Conservation (phyloP, 2,797 vertebrate species). For the Sebastes melanostomus region DNA sequence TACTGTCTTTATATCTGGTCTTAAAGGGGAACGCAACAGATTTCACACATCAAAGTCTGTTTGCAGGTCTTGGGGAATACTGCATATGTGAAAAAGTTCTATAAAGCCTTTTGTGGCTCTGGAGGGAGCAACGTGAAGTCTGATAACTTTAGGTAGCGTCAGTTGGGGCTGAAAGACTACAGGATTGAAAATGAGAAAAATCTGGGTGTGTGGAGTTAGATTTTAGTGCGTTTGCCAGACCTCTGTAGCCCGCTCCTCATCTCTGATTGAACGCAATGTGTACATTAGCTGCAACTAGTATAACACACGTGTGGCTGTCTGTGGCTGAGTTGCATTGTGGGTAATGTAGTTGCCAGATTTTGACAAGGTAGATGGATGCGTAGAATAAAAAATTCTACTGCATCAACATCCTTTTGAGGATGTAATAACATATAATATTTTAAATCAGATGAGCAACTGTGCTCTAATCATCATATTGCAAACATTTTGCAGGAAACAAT, state of each 20-base stretch:
- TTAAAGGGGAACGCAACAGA: background rate
- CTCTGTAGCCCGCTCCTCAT: background rate
- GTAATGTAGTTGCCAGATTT: background rate
- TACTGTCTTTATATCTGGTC: background rate
- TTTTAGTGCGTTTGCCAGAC: background rate
- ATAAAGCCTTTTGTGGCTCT: background rate
- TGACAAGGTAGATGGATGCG: background rate
- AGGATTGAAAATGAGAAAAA: background rate
- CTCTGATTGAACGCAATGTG: background rate
- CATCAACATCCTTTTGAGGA: background rate
- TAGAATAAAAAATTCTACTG: background rate
- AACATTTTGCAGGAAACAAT: background rate
- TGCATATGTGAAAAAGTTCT: background rate
- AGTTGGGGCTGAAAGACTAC: background rate
- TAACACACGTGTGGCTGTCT: background rate
- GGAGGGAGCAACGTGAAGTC: background rate
- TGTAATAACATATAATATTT: background rate
- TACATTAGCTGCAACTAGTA: background rate
- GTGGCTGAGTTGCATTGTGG: background rate
- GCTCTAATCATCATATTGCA: background rate
- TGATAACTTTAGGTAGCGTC: background rate
- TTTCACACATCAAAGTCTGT: background rate
- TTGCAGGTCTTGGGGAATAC: background rate
- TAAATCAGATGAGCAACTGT: background rate
- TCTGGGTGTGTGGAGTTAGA: background rate